A percentile compares a stretch with the other conserved stretches of the same genome.
Conservation (phyloP, 2,888 invertebrate genomes). For the Drosophila flavopinicola region DNA sequence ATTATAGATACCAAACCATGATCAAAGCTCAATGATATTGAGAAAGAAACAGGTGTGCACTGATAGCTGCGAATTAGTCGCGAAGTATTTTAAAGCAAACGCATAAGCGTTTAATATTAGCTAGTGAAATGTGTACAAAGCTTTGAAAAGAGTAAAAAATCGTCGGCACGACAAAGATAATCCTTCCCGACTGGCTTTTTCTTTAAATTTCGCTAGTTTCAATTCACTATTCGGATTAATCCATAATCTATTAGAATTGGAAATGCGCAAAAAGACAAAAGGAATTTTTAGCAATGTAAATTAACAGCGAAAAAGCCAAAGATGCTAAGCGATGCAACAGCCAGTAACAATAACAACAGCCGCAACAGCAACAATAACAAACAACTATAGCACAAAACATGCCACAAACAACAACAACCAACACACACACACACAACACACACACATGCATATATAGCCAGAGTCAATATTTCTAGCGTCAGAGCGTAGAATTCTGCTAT, state of each 20-base stretch:
- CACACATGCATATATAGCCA: constrained; percentile 19
- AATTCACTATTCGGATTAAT: constrained; percentile 30
- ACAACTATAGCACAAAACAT: too few relatives aligned
- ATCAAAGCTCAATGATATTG: too few relatives aligned
- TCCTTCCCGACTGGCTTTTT: too few relatives aligned
- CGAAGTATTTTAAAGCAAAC: too few relatives aligned
- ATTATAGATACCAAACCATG: too few relatives aligned
- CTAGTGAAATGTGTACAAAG: too few relatives aligned
- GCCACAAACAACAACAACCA: constrained; percentile 24
- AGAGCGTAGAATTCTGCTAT: constrained; percentile 67
- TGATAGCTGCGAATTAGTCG: too few relatives aligned
- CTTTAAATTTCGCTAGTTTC: background rate
- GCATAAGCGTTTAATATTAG: too few relatives aligned
- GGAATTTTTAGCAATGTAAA: constrained; percentile 71
- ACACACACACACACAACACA: constrained; percentile 11
- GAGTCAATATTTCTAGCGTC: constrained; percentile 24
- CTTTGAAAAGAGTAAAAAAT: too few relatives aligned
- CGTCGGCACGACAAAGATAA: too few relatives aligned
- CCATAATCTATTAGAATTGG: constrained; percentile 67
- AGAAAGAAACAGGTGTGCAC: too few relatives aligned
- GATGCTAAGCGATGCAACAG: constrained; percentile 39
- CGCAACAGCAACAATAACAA: constrained; percentile 11
- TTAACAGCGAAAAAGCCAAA: constrained; percentile 58
- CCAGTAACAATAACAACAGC: constrained; percentile 14
- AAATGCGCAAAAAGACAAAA: constrained; percentile 46